A percentile compares a stretch with the other conserved stretches of the same genome.
These are phyloP conservation scores for Notodonta dromedarius DNA, from an alignment of 2,888 invertebrate species.

Conservation along the genomic window DNA sequence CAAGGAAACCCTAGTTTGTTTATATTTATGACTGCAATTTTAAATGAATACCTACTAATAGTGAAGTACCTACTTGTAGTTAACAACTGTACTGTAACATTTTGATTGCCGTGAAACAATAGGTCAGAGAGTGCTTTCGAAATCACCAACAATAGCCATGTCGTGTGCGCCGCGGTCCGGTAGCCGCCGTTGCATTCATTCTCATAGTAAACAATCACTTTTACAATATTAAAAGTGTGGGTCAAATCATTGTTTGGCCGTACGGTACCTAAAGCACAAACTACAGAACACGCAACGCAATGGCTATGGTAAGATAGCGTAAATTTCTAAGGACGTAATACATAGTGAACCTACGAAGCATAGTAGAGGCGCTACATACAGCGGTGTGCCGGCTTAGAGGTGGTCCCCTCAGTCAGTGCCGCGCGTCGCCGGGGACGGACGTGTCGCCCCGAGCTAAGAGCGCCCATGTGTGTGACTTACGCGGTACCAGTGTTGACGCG, in stretches of 20 bases:
- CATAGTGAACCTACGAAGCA: conserved; percentile 22
- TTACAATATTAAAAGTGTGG: conserved; percentile 61
- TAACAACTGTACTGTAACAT: conserved; percentile 54
- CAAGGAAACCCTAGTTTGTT: not conserved
- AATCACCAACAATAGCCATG: conserved; percentile 59
- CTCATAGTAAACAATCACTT: conserved; percentile 72
- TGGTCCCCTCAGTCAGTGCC: conserved; percentile 59
- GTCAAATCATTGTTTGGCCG: conserved; percentile 61
- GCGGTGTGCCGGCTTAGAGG: conserved; percentile 29
- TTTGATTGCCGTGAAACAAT: conserved; percentile 67
- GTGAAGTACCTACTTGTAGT: conserved; percentile 33
- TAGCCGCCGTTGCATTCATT: conserved; percentile 55
- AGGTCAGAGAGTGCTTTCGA: conserved; percentile 67
- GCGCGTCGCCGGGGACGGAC: conserved; percentile 67
- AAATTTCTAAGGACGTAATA: conserved; percentile 31
- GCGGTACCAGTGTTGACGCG: conserved; percentile 67
- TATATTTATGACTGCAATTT: not conserved
- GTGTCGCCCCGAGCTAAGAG: conserved; percentile 55
- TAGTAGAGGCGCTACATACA: conserved; percentile 24
- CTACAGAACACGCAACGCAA: conserved; percentile 42
- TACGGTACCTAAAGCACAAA: conserved; percentile 32
- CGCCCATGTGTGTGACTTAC: conserved; percentile 64
- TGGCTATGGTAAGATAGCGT: conserved; percentile 31
- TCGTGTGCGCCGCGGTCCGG: conserved; percentile 50
- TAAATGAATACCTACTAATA: not conserved